Evolutionary conservation across 2,113 vertebrate species (phyloP), one percentile per base, ranked within the genome.

Genomic region (Carettochelys insculpta): DNA sequence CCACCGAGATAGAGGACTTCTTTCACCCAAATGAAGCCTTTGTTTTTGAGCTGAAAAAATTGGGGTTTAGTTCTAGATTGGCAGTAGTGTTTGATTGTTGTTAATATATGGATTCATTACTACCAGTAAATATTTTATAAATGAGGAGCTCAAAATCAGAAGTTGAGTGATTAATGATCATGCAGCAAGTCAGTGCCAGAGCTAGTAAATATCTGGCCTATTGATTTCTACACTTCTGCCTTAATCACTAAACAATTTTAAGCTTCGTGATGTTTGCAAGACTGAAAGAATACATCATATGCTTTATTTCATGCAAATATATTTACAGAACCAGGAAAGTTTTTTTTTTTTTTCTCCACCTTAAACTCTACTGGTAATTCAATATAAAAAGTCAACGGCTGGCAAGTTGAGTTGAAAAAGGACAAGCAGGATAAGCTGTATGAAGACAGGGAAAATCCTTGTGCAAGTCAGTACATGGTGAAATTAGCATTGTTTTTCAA

Each of bases 401-500:
- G 80, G 83, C 54, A 86, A 78, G 34, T 82, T 58, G 3, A 53
- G 4, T 31, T 68, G 38, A 38, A 68, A 68, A 7, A 65, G 58
- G 8, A 34, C 31, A 65, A n/a, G 58, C 61, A 54, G 53, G n/a
- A 19, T 68, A 50, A 83, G 16, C 6, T 10, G 5, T 3, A 8
- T 3, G 11, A 93, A 58, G n/a, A 77, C 0, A 68, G 87, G 75
- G 89, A 92, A 38, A n/a, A 80, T 45, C 48, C 43, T 61, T 80
- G 16, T 83, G 38, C 94, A 90, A 61, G 90, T 77, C 65, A 87
- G 87, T 84, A 82, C 91, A 87, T 13, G 85, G 58, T 1, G 41
- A 79, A 88, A 17, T 48, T 89, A 50, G 76, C 92, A 92, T 17
- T 41, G 82, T 92, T 96, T 88, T 94, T 85, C 85, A 92, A 80